phyloP scores from a whole-genome alignment of 2,888 invertebrate genomes.

The Parochlus steinenii region DNA sequence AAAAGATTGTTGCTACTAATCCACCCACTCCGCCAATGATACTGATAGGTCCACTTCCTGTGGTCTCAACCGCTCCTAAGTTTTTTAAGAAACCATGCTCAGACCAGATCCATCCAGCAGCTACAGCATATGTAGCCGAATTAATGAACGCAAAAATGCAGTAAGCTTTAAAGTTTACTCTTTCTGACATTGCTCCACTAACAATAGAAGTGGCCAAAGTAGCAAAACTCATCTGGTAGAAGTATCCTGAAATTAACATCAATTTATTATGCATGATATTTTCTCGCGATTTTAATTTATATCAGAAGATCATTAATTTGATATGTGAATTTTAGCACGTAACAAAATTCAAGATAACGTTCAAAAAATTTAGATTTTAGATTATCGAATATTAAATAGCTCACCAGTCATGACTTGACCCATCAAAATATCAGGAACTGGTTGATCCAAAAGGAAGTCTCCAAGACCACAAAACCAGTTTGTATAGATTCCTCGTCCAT shows the following conservation, averaged over 20 bases:
- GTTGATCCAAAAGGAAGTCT: slow-evolving; percentile 30
- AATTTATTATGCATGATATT: no score
- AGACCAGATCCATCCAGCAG: slow-evolving; percentile 33
- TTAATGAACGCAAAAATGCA: slow-evolving; percentile 34
- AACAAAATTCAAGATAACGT: no score
- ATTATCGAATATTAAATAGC: no score
- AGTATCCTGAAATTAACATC: no score
- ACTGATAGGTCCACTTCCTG: slow-evolving; percentile 21
- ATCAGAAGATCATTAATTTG: no score
- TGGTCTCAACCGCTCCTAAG: slow-evolving; percentile 36
- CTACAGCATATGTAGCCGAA: slow-evolving; percentile 34
- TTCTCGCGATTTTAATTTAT: no score
- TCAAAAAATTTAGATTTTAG: no score
- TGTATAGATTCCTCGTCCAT: slow-evolving; percentile 26
- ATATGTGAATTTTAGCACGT: no score
- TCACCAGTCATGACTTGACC: slow-evolving; percentile 28
- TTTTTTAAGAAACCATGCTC: slow-evolving; percentile 20
- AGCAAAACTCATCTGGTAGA: slow-evolving; percentile 34
- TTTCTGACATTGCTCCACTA: slow-evolving; percentile 35
- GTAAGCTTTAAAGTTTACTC: slow-evolving; percentile 32
- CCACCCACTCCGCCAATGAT: slow-evolving; percentile 21
- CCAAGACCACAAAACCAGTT: slow-evolving; percentile 32
- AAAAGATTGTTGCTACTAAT: slow-evolving; percentile 32
- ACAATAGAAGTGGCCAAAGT: slow-evolving; percentile 28
- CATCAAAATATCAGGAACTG: slow-evolving; percentile 22